Base-by-base conservation (phyloP, 2,113 vertebrate species). In the Anolis sagrei region DNA sequence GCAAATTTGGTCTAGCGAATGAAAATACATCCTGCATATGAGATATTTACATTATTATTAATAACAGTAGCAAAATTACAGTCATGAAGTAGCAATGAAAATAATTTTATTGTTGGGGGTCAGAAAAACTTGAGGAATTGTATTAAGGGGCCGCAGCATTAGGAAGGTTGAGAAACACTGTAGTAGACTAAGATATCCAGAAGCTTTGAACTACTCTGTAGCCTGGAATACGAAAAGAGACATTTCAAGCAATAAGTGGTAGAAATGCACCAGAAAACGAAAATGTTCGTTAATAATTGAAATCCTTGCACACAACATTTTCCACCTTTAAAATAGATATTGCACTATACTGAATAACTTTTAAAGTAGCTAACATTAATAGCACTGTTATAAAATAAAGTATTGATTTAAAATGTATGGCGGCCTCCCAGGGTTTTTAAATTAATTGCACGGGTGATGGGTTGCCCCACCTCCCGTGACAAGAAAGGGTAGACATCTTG, bases 321-420 rank as follows among this genome's bases (percentile, higher is more conserved):
- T 73, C 87, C 90, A 2, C 78, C 72, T 34, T 83, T 87, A 85
- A 88, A 27, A 87, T 81, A 73, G n/a, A n/a, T 94, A 95, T 95
- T 95, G 95, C 95, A 95, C 95, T 95, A 93, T 85, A 88, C 86
- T 91, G 83, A 88, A 70, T 85, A 90, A 32, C 39, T 29, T 80
- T 68, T 61, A 58, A 68, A 81, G 29, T 44, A 68, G 39, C 62
- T 81, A 68, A 84, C 85, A 75, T 89, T 18, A 86, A 88, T 92
- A 95, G 95, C 95, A 95, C 95, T 93, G 1, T 83, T 90, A 92
- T 86, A 83, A 89, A 62, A 83, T 88, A 48, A 89, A 90, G 39
- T 91, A 89, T 58, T 81, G 87, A 13, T 2, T 81, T 87, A 89
- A 79, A 84, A 19, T 87, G 27, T 92, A 91, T 76, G 88, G 83